A percentile compares a stretch with the other conserved stretches of the same genome.
Evolutionary conservation across 2,888 invertebrate genomes (phyloP).

Genomic region (Iselma pallidipennis): DNA sequence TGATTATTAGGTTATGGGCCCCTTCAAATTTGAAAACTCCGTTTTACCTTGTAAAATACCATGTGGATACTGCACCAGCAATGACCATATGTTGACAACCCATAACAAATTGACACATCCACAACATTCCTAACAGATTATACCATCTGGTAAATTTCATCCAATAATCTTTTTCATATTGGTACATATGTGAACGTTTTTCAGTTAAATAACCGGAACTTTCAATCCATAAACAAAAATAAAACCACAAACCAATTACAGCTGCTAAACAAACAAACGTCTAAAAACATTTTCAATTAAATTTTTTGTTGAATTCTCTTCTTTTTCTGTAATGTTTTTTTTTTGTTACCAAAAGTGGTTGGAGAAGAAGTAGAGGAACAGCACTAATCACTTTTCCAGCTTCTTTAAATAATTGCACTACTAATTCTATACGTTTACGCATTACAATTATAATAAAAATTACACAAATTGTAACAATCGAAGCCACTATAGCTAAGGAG

Average conservation of each 20-base stretch:
- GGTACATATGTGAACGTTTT: conserved; percentile 34
- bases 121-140: conserved; percentile 64
- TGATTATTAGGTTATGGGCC: no score
- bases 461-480: conserved; percentile 62
- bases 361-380: conserved; percentile 65
- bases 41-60: conserved; percentile 69
- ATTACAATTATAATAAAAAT: conserved; percentile 63
- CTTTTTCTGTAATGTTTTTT: no score
- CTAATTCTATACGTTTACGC: conserved; percentile 65
- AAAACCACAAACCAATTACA: conserved; percentile 60
- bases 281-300: conserved; percentile 30
- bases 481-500: conserved; percentile 63
- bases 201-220: conserved; percentile 59
- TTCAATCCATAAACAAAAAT: conserved; percentile 65
- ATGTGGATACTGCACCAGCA: conserved; percentile 66
- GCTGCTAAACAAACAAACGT: conserved; percentile 56
- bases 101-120: conserved; percentile 68
- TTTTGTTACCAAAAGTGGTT: conserved; percentile 67
- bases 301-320: no score
- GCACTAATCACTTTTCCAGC: conserved; percentile 66
- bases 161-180: conserved; percentile 53
- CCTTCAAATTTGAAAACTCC: no score
- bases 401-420: conserved; percentile 67
- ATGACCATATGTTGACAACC: conserved; percentile 72
- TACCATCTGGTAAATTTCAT: conserved; percentile 58